These are phyloP conservation scores for Lepidurus packardi DNA, from an alignment of 1,140 invertebrate species.

Conservation along the genomic window DNA sequence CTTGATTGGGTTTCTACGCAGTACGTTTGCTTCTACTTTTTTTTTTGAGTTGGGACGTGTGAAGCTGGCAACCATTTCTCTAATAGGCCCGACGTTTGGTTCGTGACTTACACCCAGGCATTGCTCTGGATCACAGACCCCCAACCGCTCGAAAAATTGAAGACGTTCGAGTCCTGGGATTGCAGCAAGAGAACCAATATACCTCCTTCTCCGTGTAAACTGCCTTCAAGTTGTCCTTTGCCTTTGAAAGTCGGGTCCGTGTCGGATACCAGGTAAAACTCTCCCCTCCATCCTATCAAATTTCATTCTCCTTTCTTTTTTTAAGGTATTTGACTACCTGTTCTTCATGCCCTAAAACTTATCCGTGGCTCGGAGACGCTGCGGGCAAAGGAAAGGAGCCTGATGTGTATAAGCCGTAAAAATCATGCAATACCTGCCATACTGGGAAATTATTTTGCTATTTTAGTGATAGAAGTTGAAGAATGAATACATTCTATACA, in stretches of 20 bases:
- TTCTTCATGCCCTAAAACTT: slow-evolving; percentile 74
- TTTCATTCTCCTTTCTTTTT: slow-evolving; percentile 29
- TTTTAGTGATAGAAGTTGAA: neutral
- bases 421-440: neutral
- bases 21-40: slow-evolving; percentile 52
- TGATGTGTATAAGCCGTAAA: slow-evolving; percentile 67
- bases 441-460: slow-evolving; percentile 11
- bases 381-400: slow-evolving; percentile 71
- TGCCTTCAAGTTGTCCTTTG: slow-evolving; percentile 76
- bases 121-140: slow-evolving; percentile 87
- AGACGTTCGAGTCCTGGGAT: slow-evolving; percentile 67
- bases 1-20: slow-evolving; percentile 68
- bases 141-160: slow-evolving; percentile 60
- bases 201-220: slow-evolving; percentile 66
- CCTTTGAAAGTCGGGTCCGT: slow-evolving; percentile 69
- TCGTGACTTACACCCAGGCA: slow-evolving; percentile 83
- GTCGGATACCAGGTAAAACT: slow-evolving; percentile 59
- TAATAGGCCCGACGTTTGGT: slow-evolving; percentile 76
- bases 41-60: neutral
- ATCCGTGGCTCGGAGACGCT: slow-evolving; percentile 79
- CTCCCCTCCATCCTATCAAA: neutral
- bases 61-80: slow-evolving; percentile 11
- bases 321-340: slow-evolving; percentile 79
- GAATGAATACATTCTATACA: slow-evolving; percentile 27
- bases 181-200: slow-evolving; percentile 66